A percentile compares a stretch with the other conserved stretches of the same genome.
phyloP scores from a whole-genome alignment of 2,113 vertebrate genomes.

The Ursus arctos region DNA sequence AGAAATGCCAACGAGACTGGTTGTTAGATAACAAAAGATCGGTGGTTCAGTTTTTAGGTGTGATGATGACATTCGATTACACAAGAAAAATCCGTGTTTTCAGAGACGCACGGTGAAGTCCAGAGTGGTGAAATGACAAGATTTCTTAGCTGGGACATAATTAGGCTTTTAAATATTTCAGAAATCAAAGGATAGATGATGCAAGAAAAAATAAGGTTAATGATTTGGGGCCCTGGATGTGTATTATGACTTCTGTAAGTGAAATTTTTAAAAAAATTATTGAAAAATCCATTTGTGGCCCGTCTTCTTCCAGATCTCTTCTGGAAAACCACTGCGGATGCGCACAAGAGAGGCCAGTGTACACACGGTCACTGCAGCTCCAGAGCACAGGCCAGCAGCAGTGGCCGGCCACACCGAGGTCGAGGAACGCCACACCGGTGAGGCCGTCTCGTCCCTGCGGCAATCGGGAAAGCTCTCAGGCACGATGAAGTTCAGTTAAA shows the following conservation, averaged over 20 bases:
- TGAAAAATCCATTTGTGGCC: not conserved
- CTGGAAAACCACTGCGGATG: not conserved
- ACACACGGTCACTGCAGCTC: too few relatives aligned
- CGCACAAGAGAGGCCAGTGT: too few relatives aligned
- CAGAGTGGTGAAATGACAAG: not conserved
- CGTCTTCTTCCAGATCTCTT: not conserved
- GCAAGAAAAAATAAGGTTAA: not conserved
- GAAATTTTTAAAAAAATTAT: not conserved
- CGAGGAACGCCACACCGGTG: rapidly evolving
- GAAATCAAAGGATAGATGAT: not conserved
- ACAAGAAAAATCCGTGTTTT: not conserved
- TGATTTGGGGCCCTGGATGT: not conserved
- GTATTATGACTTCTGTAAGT: not conserved
- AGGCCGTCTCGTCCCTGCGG: rapidly evolving
- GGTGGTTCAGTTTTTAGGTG: not conserved
- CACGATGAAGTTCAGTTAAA: not conserved
- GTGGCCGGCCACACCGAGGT: too few relatives aligned
- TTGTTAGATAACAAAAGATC: not conserved
- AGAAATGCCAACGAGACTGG: not conserved
- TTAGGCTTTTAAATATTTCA: not conserved
- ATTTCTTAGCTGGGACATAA: not conserved
- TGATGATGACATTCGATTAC: not conserved
- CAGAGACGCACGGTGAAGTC: not conserved
- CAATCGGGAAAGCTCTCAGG: not conserved
- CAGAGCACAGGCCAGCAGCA: rapidly evolving